Conservation (phyloP, 2,113 vertebrate species). For the Cyanoliseus patagonus region DNA sequence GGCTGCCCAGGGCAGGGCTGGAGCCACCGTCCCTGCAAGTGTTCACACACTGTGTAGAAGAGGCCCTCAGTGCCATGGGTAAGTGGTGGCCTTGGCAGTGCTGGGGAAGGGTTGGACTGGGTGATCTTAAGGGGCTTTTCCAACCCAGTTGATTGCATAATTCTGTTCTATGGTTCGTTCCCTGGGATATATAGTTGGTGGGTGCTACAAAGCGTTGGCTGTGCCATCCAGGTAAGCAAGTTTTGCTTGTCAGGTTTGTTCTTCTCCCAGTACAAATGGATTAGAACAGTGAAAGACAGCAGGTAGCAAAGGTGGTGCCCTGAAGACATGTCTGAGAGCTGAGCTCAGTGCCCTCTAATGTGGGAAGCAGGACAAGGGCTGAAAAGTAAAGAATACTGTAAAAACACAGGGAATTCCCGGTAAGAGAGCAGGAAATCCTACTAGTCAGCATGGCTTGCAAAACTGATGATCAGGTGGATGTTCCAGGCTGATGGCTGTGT, state of each 20-base stretch:
- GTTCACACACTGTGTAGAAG: background rate
- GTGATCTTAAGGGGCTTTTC: background rate
- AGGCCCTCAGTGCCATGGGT: background rate
- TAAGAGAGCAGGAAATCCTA: background rate
- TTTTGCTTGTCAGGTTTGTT: background rate
- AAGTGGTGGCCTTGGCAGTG: background rate
- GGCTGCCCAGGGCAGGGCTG: too few relatives aligned
- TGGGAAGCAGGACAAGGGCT: background rate
- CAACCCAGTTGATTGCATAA: background rate
- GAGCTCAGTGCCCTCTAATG: background rate
- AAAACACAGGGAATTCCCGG: background rate
- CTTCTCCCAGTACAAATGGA: background rate
- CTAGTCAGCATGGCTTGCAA: background rate
- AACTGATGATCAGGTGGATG: background rate
- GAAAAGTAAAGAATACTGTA: background rate
- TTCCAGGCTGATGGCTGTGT: background rate
- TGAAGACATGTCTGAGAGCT: background rate
- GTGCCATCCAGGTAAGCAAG: background rate
- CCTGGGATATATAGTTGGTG: background rate
- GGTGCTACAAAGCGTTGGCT: background rate
- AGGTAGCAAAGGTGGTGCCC: background rate
- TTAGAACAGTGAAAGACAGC: background rate
- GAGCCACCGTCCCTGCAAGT: too few relatives aligned
- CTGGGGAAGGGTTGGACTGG: background rate
- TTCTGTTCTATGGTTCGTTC: background rate